Evolutionary conservation across 2,888 invertebrate genomes (phyloP).

Genomic region (Epistrophe eligans): DNA sequence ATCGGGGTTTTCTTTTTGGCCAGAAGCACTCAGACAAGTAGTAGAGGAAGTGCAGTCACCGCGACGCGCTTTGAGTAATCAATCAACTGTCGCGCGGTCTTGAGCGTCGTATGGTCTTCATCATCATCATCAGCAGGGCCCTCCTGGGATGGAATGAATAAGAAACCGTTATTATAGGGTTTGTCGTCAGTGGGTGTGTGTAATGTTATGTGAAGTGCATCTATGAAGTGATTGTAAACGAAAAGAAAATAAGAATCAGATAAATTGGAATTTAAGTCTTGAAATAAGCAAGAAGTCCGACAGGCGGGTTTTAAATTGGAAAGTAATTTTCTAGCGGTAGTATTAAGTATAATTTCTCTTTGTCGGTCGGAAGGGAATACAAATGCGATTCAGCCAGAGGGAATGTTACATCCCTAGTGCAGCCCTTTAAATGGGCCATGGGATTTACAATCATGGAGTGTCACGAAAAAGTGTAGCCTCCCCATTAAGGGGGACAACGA

Average conservation of each 20-base stretch:
- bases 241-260: slow-evolving; percentile 6
- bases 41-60: slow-evolving; percentile 64
- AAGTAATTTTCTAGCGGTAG: slow-evolving; percentile 38
- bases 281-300: slow-evolving; percentile 4
- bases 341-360: slow-evolving; percentile 17
- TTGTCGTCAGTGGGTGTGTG: slow-evolving; percentile 19
- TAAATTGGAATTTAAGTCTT: slow-evolving; percentile 31
- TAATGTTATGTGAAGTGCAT: slow-evolving; percentile 26
- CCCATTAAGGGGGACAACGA: slow-evolving; percentile 9
- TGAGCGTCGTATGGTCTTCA: slow-evolving; percentile 52
- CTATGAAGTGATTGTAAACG: slow-evolving; percentile 37
- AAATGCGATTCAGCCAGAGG: slow-evolving; percentile 3
- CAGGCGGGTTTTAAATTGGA: slow-evolving; percentile 3
- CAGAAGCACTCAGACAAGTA: slow-evolving; percentile 44
- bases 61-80: slow-evolving; percentile 73
- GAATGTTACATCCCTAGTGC: slow-evolving; percentile 18
- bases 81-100: slow-evolving; percentile 70
- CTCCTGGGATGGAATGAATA: slow-evolving; percentile 42
- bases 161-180: slow-evolving; percentile 41
- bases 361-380: background rate
- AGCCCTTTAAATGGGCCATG: slow-evolving; percentile 38
- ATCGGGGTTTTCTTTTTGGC: slow-evolving; percentile 50
- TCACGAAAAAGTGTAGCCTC: slow-evolving; percentile 55
- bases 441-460: slow-evolving; percentile 56
- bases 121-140: slow-evolving; percentile 40